Base-by-base conservation (phyloP, 2,888 invertebrate genomes). In the Muscina levida region DNA sequence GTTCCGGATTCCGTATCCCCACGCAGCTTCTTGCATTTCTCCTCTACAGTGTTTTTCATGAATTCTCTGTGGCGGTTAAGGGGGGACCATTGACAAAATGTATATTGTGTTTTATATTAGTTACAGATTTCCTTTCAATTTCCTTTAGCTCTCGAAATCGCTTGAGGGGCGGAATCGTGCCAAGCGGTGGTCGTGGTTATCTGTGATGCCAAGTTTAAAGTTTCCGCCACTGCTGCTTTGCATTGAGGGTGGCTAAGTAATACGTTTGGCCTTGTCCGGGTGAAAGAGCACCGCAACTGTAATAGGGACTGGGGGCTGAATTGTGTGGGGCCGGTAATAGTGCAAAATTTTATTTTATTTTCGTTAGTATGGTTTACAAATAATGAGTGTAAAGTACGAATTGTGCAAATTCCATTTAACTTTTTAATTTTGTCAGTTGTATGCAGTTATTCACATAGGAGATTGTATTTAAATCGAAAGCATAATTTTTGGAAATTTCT, bases 71-170 rank as follows among this genome's bases (percentile, higher is more conserved):
- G n/a, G n/a, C n/a, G 56, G 26, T 11, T 13, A 13, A 31, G 59
- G 17, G 31, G 19, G 62, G 67, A 62, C 39, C 74, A 81, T 77
- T 75, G 74, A 81, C 77, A 77, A 83, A 82, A 78, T 80, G 42
- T 82, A 76, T 80, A 67, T 80, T 79, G 70, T 19, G 75, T 77
- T 82, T 83, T 72, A 76, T 82, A 83, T 83, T 83, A 78, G 82
- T 83, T 83, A 83, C 79, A 82, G 83, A 83, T 83, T 83, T 83
- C 83, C 83, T 80, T 82, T 83, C 83, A 83, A 83, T 83, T 83
- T 83, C 83, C 83, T 82, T 62, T 80, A 44, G 72, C 82, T 71
- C 51, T 44, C 68, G 44, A 15, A 2, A 48, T 53, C 24, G 62
- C 68, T 72, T 37, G 10, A 6, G 62, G 74, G 68, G 65, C 31